Evolutionary conservation across 92 coral and sea anemone genomes (phyloP), one percentile per base, ranked within the genome.

Genomic region (Palythoa grandiflora): DNA sequence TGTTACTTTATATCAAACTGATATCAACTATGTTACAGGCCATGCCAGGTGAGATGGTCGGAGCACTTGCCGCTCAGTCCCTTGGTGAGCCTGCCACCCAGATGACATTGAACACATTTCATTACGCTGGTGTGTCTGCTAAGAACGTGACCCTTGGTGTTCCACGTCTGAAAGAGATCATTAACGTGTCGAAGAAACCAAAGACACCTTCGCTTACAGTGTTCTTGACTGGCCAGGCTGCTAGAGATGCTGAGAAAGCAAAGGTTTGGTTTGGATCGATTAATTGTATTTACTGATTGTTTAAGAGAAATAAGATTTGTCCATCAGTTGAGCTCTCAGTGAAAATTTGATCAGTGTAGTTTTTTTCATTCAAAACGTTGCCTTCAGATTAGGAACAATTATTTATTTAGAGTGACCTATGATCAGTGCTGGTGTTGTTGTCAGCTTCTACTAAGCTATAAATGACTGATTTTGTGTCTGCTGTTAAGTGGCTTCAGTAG

Each of bases 31-130:
- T 4, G 2, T 77, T 73, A 1, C 60, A 97, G 99, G 98, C 91
- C 44, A 96, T 94, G 88, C 99, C 99, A 15, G 99, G 99, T 68
- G 99, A 97, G 94, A 97, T 97, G 99, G 99, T 97, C 0, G 99
- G 99, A 37, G 98, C 99, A 8, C 91, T 97, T 50, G 99, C 99
- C 1, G 99, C 99, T 1, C 99, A 97, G 92, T 96, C 98, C 28
- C 98, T 97, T 76, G 99, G 99, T 84, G 99, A 97, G 54, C 99
- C 99, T 2, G 99, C 99, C 73, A 97, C 99, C 37, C 99, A 97
- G 98, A 97, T 97, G 99, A 97, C 99, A 35, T 88, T 97, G 87
- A 97, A 97, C 94, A 97, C 99, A 47, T 97, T 97, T 95, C 99
- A 97, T 91, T 97, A 97, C 83, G 99, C 99, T 76, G 99, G 99